Evolutionary conservation across 2,888 invertebrate genomes (phyloP).

Genomic region (Asteroscopus sphinx): DNA sequence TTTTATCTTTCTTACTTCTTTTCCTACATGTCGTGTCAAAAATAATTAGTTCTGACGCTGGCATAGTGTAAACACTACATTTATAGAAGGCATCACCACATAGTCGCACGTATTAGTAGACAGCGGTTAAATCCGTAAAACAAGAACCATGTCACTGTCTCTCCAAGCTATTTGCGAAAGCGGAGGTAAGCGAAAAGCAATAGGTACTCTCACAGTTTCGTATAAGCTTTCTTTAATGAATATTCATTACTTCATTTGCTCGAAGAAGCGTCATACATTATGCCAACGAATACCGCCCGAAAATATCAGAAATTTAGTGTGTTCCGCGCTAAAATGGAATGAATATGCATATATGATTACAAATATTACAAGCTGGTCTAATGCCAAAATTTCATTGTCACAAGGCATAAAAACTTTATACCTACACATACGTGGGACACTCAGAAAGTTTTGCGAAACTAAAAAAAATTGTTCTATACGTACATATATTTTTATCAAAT

Average conservation of each 20-base stretch:
- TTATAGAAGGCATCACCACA: constrained; percentile 1
- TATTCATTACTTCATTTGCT: constrained; percentile 83
- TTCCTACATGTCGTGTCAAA: too few species aligned
- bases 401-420: constrained; percentile 48
- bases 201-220: constrained; percentile 64
- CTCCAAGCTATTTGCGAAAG: constrained; percentile 62
- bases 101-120: constrained; percentile 11
- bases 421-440: too few species aligned
- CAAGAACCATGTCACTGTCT: constrained; percentile 55
- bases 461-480: too few species aligned
- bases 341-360: constrained; percentile 67
- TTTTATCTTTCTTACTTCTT: too few species aligned
- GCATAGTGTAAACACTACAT: constrained; percentile 9
- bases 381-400: constrained; percentile 58
- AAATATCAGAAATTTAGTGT: constrained; percentile 66
- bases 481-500: too few species aligned
- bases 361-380: constrained; percentile 57
- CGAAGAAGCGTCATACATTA: constrained; percentile 83
- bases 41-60: neutral
- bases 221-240: constrained; percentile 77
- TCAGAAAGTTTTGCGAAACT: too few species aligned
- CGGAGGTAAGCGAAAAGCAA: constrained; percentile 69
- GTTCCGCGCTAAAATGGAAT: constrained; percentile 64
- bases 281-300: constrained; percentile 67
- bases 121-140: constrained; percentile 39